A percentile compares a stretch with the other conserved stretches of the same genome.
These are phyloP conservation scores for Holothuria leucospilota DNA, from an alignment of 53 echinoderm and acorn worm genomes.

Conservation along the genomic window DNA sequence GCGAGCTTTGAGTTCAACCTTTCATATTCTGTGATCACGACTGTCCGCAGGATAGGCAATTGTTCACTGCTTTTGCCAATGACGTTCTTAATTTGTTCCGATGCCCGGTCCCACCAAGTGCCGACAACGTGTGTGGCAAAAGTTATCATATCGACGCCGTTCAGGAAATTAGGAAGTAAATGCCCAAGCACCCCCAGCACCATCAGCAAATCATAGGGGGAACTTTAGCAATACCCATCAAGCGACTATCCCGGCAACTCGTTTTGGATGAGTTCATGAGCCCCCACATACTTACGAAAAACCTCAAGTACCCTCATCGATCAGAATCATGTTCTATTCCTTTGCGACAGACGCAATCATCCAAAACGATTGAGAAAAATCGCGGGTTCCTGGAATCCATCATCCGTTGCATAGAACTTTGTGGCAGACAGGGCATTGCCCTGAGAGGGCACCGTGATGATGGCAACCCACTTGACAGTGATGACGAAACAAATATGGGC, in stretches of 20 bases:
- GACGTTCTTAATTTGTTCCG: constrained; percentile 49
- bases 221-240: constrained; percentile 10
- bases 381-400: constrained; percentile 52
- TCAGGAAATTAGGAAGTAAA: constrained; percentile 47
- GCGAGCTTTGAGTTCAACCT: too few species aligned
- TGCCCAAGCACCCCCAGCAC: constrained; percentile 5
- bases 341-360: too few species aligned
- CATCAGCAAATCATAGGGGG: neutral
- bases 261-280: neutral
- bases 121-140: constrained; percentile 38
- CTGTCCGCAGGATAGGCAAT: too few species aligned
- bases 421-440: constrained; percentile 49
- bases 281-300: neutral
- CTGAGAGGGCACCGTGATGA: constrained; percentile 62
- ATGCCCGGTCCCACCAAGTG: constrained; percentile 15
- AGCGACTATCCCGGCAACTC: neutral
- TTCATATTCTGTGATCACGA: too few species aligned
- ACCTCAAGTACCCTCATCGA: neutral
- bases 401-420: constrained; percentile 19
- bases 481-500: constrained; percentile 46
- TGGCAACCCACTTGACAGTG: neutral
- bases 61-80: too few species aligned
- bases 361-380: constrained; percentile 7
- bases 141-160: constrained; percentile 44
- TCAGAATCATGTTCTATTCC: neutral